Percentiles rank a stretch among this genome's conserved stretches.
phyloP scores from a whole-genome alignment of 2,888 invertebrate species.

The Nemoura dubitans region DNA sequence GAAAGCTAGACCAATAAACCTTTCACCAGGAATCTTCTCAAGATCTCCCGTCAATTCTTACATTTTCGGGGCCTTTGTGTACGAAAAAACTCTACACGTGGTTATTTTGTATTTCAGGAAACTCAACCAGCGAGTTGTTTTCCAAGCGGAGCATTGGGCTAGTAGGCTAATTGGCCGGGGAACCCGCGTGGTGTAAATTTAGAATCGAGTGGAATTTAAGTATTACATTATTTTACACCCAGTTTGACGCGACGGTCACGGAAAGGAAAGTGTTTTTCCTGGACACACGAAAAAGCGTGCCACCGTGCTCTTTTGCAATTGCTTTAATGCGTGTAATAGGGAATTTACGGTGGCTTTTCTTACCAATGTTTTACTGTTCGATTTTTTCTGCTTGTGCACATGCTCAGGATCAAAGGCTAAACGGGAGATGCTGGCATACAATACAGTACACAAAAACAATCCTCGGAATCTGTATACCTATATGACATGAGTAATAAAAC shows the following conservation, averaged over 20 bases:
- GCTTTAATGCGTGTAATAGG: too few relatives aligned
- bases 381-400: too few relatives aligned
- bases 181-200: background rate
- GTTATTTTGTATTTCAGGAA: background rate
- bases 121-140: background rate
- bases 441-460: too few relatives aligned
- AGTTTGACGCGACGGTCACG: background rate
- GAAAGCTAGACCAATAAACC: conserved; percentile 7
- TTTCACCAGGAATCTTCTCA: background rate
- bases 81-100: background rate
- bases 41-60: background rate
- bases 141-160: background rate
- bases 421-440: too few relatives aligned
- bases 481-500: too few relatives aligned
- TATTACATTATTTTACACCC: background rate
- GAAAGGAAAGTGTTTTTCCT: too few relatives aligned
- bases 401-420: too few relatives aligned
- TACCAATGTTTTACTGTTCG: too few relatives aligned
- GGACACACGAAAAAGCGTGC: too few relatives aligned
- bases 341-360: too few relatives aligned
- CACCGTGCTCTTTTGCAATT: too few relatives aligned
- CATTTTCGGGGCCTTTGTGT: background rate
- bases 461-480: too few relatives aligned
- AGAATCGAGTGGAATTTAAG: background rate
- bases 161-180: background rate